Base-by-base conservation (phyloP, 1,140 invertebrate genomes). In the Brachionus rotundiformis region DNA sequence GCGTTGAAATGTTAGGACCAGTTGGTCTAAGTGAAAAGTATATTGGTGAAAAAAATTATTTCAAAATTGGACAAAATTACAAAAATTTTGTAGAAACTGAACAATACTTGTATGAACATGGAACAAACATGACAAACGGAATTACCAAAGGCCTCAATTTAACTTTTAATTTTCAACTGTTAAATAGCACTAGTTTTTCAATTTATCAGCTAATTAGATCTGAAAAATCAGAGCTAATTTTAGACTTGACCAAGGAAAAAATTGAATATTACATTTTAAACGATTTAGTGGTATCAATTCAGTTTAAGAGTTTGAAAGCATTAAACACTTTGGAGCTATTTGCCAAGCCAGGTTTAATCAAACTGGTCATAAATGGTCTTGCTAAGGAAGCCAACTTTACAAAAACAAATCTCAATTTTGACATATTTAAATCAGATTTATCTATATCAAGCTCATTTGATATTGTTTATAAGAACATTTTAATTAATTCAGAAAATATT, bases 61-160 rank as follows among this genome's bases (percentile, higher is more conserved):
- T 54, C 8, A 54, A 54, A 54, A 54, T 65, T 29, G 23, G 31
- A 4, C 25, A 65, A 10, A 44, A 73, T 25, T 73, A 73, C n/a
- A 13, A 73, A 23, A 13, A 23, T 10, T 73, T 44, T 44, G 3
- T 44, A 25, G 19, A 23, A 2, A 25, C 3, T 3, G 68, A 73
- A 25, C 36, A 44, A 25, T 25, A 11, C 44, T 73, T 73, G 44
- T 73, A 13, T 19, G 68, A 73, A 44, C 41, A 44, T 44, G 13
- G 36, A 25, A 27, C n/a, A 47, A 44, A 7, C 10, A 41, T 44
- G 3, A 25, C 1, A 3, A 73, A 47, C 36, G 13, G 16, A 33
- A 44, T 73, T 44, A 11, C 41, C 19, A 73, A 73, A 44, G 68
- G 68, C 13, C 44, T 44, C 6, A 73, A 73, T 73, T 44, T 73